These are phyloP conservation scores for Lanius ludovicianus DNA, from an alignment of 2,113 vertebrate species.

Conservation along the genomic window DNA sequence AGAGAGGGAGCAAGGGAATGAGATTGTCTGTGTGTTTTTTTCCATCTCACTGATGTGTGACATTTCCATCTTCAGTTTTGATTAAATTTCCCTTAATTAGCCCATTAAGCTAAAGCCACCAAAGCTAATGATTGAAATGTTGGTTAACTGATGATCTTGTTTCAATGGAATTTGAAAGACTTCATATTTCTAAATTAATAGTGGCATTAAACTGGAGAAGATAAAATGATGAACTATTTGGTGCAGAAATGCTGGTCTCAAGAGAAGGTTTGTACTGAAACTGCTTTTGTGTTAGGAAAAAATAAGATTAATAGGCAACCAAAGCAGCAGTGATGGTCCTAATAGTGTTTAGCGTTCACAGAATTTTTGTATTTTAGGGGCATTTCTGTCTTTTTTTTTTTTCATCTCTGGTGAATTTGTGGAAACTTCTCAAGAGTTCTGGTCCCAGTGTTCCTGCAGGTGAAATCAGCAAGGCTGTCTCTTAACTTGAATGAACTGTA, in stretches of 20 bases:
- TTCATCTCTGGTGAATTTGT: neutral
- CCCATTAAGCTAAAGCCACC: conserved; percentile 46
- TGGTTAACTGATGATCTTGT: conserved; percentile 47
- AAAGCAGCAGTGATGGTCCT: neutral
- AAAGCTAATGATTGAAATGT: conserved; percentile 49
- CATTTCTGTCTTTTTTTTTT: neutral
- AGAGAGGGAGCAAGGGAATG: neutral
- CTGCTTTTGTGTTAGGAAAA: neutral
- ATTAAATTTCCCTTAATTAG: conserved; percentile 62
- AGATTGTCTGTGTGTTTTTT: neutral
- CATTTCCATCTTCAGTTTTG: conserved; percentile 51
- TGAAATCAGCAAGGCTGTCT: neutral
- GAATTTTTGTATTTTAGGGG: neutral
- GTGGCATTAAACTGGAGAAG: conserved; percentile 35
- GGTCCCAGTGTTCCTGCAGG: neutral
- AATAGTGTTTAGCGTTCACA: neutral
- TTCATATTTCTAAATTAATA: conserved; percentile 47
- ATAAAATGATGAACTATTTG: conserved; percentile 37
- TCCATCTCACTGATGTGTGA: conserved; percentile 24
- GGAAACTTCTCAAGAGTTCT: neutral
- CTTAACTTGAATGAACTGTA: neutral
- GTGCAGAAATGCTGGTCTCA: conserved; percentile 27
- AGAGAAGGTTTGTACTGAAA: neutral
- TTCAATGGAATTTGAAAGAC: conserved; percentile 51
- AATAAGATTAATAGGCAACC: neutral